Evolutionary conservation across 2,888 invertebrate genomes (phyloP).

Genomic region (Lasioglossum pauxillum): DNA sequence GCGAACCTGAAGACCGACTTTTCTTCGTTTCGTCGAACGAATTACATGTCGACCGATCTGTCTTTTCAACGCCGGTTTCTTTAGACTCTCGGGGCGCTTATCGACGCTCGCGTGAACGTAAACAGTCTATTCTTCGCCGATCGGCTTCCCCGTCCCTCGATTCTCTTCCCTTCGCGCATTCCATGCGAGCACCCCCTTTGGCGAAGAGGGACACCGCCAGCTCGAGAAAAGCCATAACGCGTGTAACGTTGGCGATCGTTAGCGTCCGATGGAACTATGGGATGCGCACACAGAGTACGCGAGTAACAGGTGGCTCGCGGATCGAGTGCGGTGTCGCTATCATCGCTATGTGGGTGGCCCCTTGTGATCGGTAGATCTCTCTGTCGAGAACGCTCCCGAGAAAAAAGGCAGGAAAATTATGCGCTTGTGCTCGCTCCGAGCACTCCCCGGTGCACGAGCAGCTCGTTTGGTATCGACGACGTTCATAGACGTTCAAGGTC

Average conservation of each 20-base stretch:
- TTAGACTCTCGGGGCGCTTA: too few relatives aligned
- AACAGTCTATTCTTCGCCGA: slow-evolving; percentile 5
- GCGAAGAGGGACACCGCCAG: not conserved
- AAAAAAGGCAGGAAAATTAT: not conserved
- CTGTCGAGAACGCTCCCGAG: not conserved
- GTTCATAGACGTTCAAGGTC: not conserved
- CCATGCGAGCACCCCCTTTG: not conserved
- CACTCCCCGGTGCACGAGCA: not conserved
- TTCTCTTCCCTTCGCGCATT: not conserved
- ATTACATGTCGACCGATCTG: not conserved
- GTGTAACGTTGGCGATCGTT: slow-evolving; percentile 25
- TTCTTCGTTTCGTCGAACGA: not conserved
- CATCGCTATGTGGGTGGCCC: not conserved
- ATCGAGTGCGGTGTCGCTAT: slow-evolving; percentile 9
- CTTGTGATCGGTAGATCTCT: not conserved
- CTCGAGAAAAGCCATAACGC: not conserved
- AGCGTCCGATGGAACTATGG: slow-evolving; percentile 1
- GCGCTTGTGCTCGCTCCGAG: not conserved
- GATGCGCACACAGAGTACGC: not conserved
- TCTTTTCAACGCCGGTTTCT: not conserved
- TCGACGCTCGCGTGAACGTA: not conserved
- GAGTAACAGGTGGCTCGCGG: slow-evolving; percentile 51
- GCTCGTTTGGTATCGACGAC: not conserved
- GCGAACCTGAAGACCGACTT: not conserved
- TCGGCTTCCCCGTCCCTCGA: not conserved